Evolutionary conservation across 2,113 vertebrate genomes (phyloP).

Genomic region (Dicaeum eximium): DNA sequence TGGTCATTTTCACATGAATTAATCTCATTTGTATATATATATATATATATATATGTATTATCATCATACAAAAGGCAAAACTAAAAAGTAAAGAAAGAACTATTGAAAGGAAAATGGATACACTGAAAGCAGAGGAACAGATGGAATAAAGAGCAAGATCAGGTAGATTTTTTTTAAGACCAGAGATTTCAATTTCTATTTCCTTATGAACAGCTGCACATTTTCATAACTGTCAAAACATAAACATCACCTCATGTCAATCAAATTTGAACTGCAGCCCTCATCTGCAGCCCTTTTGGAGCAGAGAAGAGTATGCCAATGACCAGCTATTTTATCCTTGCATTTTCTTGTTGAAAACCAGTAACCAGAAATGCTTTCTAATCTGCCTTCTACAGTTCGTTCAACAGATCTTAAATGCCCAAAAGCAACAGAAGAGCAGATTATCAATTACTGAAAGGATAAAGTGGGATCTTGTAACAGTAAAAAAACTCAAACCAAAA

Average conservation of each 20-base stretch:
- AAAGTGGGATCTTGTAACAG: neutral
- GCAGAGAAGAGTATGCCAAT: neutral
- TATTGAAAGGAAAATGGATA: neutral
- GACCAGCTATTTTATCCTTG: neutral
- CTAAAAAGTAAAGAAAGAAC: neutral
- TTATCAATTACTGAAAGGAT: neutral
- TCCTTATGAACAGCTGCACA: constrained; percentile 28
- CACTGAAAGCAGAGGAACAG: neutral
- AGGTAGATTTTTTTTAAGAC: constrained; percentile 14
- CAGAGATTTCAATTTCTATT: neutral
- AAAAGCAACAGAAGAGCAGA: neutral
- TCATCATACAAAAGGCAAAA: neutral
- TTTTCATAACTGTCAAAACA: constrained; percentile 47
- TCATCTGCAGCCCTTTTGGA: neutral
- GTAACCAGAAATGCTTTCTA: neutral
- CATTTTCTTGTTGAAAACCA: neutral
- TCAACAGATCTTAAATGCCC: neutral
- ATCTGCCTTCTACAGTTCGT: neutral
- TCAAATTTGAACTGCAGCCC: neutral
- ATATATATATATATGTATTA: neutral
- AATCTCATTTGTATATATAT: neutral
- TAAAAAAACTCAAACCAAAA: neutral
- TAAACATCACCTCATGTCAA: constrained; percentile 1
- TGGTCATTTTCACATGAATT: neutral
- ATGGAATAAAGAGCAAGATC: neutral